A percentile compares a stretch with the other conserved stretches of the same genome.
phyloP scores from a whole-genome alignment of 2,888 invertebrate species.

The Nezara viridula region DNA sequence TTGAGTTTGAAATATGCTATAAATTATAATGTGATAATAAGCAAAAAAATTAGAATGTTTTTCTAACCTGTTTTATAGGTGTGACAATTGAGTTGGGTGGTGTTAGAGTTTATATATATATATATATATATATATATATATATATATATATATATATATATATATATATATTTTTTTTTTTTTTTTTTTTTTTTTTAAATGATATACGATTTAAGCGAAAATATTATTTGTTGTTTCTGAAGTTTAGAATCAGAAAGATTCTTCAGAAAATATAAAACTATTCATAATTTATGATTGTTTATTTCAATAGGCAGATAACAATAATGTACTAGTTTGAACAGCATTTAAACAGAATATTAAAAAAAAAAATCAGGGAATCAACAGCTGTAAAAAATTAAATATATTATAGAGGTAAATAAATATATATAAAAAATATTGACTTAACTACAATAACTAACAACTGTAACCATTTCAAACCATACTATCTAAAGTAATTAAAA shows the following conservation, averaged over 20 bases:
- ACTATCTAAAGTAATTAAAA: neutral
- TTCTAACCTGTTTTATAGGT: no score
- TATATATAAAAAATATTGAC: neutral
- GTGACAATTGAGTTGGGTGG: no score
- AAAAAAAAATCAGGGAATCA: neutral
- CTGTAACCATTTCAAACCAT: neutral
- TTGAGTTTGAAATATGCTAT: no score
- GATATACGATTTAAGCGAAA: no score
- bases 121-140: no score
- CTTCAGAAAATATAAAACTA: neutral
- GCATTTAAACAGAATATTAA: neutral
- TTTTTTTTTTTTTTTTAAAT: no score
- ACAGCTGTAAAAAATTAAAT: neutral
- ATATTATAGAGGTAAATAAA: neutral
- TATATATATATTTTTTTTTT: no score
- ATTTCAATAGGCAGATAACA: neutral
- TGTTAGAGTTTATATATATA: no score
- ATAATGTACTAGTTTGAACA: neutral
- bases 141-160: no score
- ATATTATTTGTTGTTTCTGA: no score
- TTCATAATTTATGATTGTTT: neutral
- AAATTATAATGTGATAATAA: no score
- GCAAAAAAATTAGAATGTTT: no score
- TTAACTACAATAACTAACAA: neutral
- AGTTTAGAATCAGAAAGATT: neutral